Evolutionary conservation across 1,140 invertebrate genomes (phyloP), one percentile per base, ranked within the genome.

Genomic region (Batillaria attramentaria): DNA sequence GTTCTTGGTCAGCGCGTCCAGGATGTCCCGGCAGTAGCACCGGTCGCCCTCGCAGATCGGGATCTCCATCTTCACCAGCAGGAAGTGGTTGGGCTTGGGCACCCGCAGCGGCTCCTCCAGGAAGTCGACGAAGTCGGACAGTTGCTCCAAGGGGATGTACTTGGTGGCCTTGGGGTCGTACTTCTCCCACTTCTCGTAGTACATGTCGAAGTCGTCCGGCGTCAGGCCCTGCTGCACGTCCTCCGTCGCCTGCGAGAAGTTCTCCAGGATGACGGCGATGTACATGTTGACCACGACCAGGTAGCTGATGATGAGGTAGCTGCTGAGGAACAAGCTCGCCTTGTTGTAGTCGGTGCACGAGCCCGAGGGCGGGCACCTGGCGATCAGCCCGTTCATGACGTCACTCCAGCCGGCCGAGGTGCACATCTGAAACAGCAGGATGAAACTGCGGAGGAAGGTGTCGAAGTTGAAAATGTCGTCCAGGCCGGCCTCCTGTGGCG

Each of bases 261-360:
- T 99, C 92, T 99, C 98, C 91, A 99, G 94, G 91, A 99, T 99
- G 89, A 99, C 97, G 87, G 97, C 97, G 91, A 99, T 99, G 94
- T 99, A 99, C 98, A 99, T 99, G 94, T 99, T 99, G 90, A 99
- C 98, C 82, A 99, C 97, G 89, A 99, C 99, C 85, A 99, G 94
- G 92, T 99, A 99, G 90, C 96, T 98, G 90, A 99, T 98, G 86
- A 99, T 96, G 89, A 99, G 93, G 91, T 99, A 99, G 87, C 96
- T 96, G 74, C 99, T 94, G 81, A 99, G 93, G 92, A 96, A 99
- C 57, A 96, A 94, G 88, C 99, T 98, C 81, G 97, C 98, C 87
- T 98, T 95, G 66, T 95, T 96, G 79, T 95, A 95, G 78, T 94
- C 96, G 79, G 97, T 97, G 91, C 98, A 99, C 91, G 68, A 60